Base-by-base conservation (phyloP, 2,113 vertebrate species). In the Sinocyclocheilus maitianheensis region DNA sequence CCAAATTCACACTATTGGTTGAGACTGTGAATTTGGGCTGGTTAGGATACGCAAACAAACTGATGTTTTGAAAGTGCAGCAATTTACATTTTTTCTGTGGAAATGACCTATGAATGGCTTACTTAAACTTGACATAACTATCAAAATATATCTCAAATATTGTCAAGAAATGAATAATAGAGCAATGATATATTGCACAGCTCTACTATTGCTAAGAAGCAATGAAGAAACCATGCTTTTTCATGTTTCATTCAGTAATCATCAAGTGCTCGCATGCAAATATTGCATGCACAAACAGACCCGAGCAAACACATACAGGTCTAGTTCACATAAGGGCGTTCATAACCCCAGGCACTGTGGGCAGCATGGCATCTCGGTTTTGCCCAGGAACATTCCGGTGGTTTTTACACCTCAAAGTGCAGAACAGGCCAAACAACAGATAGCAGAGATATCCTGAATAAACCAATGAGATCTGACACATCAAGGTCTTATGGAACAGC, bases 311-410 rank as follows among this genome's bases (percentile, higher is more conserved):
- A 74, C 77, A 37, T 58, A 65, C 55, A 55, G 78, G 30, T 53
- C 60, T 22, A 81, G 86, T 87, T 87, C 86, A 85, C 58, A 53
- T 63, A 7, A 84, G 88, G 80, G 81, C 77, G 77, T 26, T 62
- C 85, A 37, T 65, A 75, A 78, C 62, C 71, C 69, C 10, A 72
- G 85, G 85, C 82, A 74, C 69, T 37, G 24, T 43, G 83, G 78
- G 82, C 76, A 87, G 55, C 74, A 78, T 1, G 71, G 77, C 62
- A 77, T 89, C 77, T 76, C 12, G n/a, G 48, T 85, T 86, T 87
- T 81, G 82, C 51, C 43, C 77, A 34, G 78, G 77, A 87, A 87
- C 85, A 77, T 87, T 87, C 85, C 76, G 30, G 82, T 78, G 83
- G 82, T 87, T 89, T 83, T 81, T 55, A 14, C 74, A 62, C 67